Evolutionary conservation across 1,140 invertebrate genomes (phyloP), one percentile per base, ranked within the genome.

Genomic region (Nephotettix cincticeps): DNA sequence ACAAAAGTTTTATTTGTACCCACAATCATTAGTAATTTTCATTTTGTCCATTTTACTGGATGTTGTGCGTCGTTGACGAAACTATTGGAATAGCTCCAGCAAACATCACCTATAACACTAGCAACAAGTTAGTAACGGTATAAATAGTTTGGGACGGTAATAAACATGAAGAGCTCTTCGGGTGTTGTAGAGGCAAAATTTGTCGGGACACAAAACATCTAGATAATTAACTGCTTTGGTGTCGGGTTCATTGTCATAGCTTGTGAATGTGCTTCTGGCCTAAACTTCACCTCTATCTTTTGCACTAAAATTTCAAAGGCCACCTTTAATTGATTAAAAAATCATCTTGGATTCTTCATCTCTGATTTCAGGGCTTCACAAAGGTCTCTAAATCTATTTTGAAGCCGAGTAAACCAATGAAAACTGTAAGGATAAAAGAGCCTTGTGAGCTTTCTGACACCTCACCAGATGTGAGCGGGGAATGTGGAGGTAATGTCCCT

Each of bases 401-500:
- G 40, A 70, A 70, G 28, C 9, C 58, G 17, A 70, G 43, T 65
- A 63, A 65, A 51, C 56, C 69, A 11, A 70, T 21, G 21, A 70
- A 70, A 65, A 70, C 69, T 29, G 69, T 70, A 3, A 63, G 69
- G 28, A 70, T 70, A 4, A 63, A 51, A 30, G 69, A 70, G 29
- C 69, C 69, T 6, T 36, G 32, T 65, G 69, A 65, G 25, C 40
- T 23, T 47, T 65, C 69, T 6, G 40, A 32, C 17, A 40, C 51
- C 47, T 45, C 56, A 21, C 72, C 73, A 70, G 71, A 74, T 45
- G 70, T 73, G 14, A 71, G 70, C 13, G 69, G 40, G 1, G 73
- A 73, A 71, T 75, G 72, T 65, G 72, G 72, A 21, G 70, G 70
- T 32, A 72, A 73, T 73, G 71, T 64, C 14, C 32, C 40, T 21